These are phyloP conservation scores for Pseudolaguvia tuberculata DNA, from an alignment of 2,113 vertebrate genomes.

Conservation along the genomic window DNA sequence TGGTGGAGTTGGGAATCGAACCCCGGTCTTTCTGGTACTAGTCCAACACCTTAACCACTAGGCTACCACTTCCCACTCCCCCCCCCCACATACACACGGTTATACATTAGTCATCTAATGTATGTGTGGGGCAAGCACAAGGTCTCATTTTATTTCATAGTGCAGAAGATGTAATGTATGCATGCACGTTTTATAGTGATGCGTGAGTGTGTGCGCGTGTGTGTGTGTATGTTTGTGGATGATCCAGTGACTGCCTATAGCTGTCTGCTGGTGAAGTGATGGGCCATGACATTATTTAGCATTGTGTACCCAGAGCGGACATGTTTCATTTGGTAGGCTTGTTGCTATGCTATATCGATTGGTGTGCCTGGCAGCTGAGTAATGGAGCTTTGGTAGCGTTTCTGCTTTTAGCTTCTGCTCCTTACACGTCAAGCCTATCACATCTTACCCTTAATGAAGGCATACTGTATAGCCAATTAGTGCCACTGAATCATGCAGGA, in stretches of 20 bases:
- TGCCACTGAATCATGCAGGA: conserved; percentile 4
- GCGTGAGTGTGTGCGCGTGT: neutral
- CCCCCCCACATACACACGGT: too few relatives aligned
- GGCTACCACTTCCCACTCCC: too few relatives aligned
- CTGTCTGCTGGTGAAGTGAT: conserved; percentile 49
- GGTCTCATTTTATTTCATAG: neutral
- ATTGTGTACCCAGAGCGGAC: conserved; percentile 71
- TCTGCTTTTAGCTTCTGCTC: conserved; percentile 36
- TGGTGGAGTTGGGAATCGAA: too few relatives aligned
- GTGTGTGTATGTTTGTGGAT: neutral
- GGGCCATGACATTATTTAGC: conserved; percentile 69
- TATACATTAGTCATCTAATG: conserved; percentile 13
- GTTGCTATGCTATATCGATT: conserved; percentile 69
- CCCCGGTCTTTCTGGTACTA: too few relatives aligned
- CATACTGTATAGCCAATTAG: conserved; percentile 17
- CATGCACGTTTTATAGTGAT: conserved; percentile 9
- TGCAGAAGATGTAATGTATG: neutral
- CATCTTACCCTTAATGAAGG: conserved; percentile 18
- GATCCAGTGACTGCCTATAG: conserved; percentile 32
- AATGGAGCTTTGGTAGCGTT: conserved; percentile 59
- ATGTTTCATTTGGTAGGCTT: conserved; percentile 70
- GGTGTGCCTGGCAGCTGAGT: conserved; percentile 67
- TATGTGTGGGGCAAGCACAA: neutral
- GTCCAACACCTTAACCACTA: too few relatives aligned
- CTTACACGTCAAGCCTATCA: conserved; percentile 31